phyloP scores from a whole-genome alignment of 2,888 invertebrate species.

The Galerucella nymphaeae region DNA sequence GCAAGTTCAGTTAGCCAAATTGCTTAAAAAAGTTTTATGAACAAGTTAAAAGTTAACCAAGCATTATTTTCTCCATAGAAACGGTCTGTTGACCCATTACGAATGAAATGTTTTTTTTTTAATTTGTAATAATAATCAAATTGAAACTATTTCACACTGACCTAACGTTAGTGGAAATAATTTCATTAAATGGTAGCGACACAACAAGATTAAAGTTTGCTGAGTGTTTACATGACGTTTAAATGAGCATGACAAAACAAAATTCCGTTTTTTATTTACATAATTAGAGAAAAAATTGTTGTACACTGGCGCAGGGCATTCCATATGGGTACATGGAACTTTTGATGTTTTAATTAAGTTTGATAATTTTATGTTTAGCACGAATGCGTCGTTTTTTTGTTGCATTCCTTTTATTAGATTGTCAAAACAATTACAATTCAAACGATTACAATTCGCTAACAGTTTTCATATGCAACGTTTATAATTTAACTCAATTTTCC shows the following conservation, averaged over 20 bases:
- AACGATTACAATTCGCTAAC: no score
- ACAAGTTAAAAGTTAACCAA: no score
- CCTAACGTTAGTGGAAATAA: not conserved
- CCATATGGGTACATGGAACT: not conserved
- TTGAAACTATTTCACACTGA: no score
- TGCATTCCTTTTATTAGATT: not conserved
- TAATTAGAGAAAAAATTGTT: conserved; percentile 16
- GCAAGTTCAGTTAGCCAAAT: no score
- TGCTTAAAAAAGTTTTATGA: no score
- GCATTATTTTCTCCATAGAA: no score
- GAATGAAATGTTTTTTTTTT: no score
- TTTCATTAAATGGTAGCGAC: conserved; percentile 2
- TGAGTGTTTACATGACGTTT: not conserved
- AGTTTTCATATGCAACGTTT: no score
- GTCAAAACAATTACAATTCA: no score
- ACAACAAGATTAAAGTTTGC: conserved; percentile 5
- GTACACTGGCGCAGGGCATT: not conserved
- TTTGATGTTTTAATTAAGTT: conserved; percentile 21
- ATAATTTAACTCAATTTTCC: no score
- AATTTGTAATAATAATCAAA: no score
- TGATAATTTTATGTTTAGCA: conserved; percentile 10
- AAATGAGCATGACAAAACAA: conserved; percentile 11
- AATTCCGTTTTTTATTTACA: conserved; percentile 17
- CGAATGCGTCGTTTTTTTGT: not conserved
- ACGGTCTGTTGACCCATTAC: no score